phyloP scores from a whole-genome alignment of 2,888 invertebrate species.

The Orthonychiurus folsomi region DNA sequence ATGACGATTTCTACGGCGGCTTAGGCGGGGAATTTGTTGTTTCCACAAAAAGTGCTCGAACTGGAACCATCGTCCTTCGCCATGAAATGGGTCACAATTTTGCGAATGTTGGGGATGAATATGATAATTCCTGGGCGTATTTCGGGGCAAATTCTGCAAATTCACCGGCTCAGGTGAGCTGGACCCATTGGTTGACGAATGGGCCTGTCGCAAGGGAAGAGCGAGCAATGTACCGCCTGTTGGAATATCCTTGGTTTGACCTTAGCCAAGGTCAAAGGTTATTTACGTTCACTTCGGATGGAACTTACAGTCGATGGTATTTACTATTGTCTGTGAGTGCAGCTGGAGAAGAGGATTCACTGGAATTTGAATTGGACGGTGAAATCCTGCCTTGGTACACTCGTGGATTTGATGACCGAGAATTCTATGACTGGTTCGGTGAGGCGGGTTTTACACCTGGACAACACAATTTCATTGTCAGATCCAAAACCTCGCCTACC shows the following conservation, averaged over 20 bases:
- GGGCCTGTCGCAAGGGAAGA: conserved; percentile 24
- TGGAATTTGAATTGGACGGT: conserved; percentile 34
- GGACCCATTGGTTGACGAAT: conserved; percentile 29
- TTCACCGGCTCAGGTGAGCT: conserved; percentile 18
- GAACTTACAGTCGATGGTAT: conserved; percentile 28
- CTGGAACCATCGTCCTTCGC: conserved; percentile 20
- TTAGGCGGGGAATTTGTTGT: conserved; percentile 20
- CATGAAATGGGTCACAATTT: conserved; percentile 23
- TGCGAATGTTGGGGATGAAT: conserved; percentile 23
- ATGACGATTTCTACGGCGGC: conserved; percentile 36
- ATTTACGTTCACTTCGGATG: conserved; percentile 33
- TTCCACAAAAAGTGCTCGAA: conserved; percentile 18
- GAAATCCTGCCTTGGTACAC: conserved; percentile 30
- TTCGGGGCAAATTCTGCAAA: conserved; percentile 30
- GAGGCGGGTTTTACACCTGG: conserved; percentile 27
- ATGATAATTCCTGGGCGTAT: conserved; percentile 29
- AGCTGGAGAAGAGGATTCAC: conserved; percentile 23
- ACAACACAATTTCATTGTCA: conserved; percentile 26
- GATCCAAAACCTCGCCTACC: conserved; percentile 28
- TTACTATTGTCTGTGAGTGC: conserved; percentile 31
- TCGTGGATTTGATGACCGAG: conserved; percentile 32
- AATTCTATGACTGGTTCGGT: conserved; percentile 35
- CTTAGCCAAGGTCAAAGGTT: conserved; percentile 15
- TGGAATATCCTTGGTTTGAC: conserved; percentile 33
- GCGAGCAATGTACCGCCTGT: conserved; percentile 25